Evolutionary conservation across 2,113 vertebrate genomes (phyloP).

Genomic region (Vanacampus margaritifer): DNA sequence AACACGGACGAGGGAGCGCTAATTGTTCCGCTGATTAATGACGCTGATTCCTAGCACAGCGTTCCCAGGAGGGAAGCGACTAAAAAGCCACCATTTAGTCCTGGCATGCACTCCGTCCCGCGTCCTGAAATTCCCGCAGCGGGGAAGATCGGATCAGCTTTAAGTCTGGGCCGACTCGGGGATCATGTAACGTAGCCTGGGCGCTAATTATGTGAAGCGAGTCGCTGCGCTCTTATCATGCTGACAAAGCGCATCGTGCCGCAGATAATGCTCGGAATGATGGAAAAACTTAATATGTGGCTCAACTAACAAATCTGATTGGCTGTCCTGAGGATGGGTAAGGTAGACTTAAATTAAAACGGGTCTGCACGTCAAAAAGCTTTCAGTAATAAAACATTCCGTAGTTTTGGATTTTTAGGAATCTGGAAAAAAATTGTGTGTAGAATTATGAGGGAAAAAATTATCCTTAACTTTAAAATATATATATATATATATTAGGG

Average conservation of each 20-base stretch:
- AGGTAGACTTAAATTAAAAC: too few relatives aligned
- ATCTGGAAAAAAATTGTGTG: too few relatives aligned
- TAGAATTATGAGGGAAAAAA: too few relatives aligned
- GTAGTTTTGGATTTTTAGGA: too few relatives aligned
- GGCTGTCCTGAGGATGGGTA: too few relatives aligned
- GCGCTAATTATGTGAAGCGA: slow-evolving; percentile 62
- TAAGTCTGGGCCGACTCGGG: slow-evolving; percentile 54
- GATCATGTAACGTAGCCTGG: slow-evolving; percentile 62
- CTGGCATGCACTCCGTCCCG: slow-evolving; percentile 3
- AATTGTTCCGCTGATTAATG: slow-evolving; percentile 49
- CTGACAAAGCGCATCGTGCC: slow-evolving; percentile 37
- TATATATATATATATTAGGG: too few relatives aligned
- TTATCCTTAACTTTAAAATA: too few relatives aligned
- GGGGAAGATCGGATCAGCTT: slow-evolving; percentile 53
- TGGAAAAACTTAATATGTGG: slow-evolving; percentile 34
- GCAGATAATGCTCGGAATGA: slow-evolving; percentile 27
- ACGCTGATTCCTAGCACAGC: slow-evolving; percentile 30
- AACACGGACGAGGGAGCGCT: background rate
- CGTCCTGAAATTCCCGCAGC: slow-evolving; percentile 54
- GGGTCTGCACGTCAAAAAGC: too few relatives aligned
- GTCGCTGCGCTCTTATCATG: slow-evolving; percentile 57
- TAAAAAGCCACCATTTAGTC: slow-evolving; percentile 32
- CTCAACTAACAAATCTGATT: too few relatives aligned
- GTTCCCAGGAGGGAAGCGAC: slow-evolving; percentile 40
- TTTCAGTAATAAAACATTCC: too few relatives aligned